Conservation (phyloP, 2,113 vertebrate genomes). For the Melanerpes aurifrons region DNA sequence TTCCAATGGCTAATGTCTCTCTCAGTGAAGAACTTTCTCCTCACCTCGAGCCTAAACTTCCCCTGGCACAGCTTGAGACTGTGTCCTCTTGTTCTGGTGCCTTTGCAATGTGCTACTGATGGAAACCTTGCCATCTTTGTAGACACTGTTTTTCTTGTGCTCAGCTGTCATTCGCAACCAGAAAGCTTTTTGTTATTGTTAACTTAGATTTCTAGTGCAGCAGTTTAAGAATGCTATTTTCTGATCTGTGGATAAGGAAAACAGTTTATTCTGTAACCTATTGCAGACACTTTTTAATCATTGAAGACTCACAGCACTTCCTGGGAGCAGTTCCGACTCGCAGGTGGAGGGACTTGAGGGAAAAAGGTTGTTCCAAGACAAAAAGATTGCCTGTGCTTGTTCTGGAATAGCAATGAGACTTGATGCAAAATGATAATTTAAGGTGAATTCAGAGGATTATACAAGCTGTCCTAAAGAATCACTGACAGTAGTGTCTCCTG, state of each 20-base stretch:
- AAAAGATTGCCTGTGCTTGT: neutral
- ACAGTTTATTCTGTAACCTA: neutral
- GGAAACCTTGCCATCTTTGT: neutral
- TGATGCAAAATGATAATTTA: neutral
- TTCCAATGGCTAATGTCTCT: too few relatives aligned
- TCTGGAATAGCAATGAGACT: neutral
- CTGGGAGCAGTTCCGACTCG: neutral
- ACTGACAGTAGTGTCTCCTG: neutral
- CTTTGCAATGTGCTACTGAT: neutral
- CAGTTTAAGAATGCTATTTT: neutral
- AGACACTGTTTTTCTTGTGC: neutral
- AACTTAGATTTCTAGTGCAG: neutral
- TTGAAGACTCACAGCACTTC: neutral
- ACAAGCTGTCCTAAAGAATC: neutral
- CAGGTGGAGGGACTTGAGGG: neutral
- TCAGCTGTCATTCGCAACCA: neutral
- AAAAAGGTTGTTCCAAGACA: neutral
- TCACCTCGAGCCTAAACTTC: too few relatives aligned
- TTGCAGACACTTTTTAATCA: neutral
- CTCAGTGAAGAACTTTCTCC: too few relatives aligned
- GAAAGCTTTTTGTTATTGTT: neutral
- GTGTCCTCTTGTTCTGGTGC: too few relatives aligned
- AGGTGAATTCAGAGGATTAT: neutral
- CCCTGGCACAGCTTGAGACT: too few relatives aligned
- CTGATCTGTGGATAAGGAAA: neutral